Percentiles rank a stretch among this genome's conserved stretches.
Conservation (phyloP, 2,888 invertebrate genomes). For the Sympetrum striolatum region DNA sequence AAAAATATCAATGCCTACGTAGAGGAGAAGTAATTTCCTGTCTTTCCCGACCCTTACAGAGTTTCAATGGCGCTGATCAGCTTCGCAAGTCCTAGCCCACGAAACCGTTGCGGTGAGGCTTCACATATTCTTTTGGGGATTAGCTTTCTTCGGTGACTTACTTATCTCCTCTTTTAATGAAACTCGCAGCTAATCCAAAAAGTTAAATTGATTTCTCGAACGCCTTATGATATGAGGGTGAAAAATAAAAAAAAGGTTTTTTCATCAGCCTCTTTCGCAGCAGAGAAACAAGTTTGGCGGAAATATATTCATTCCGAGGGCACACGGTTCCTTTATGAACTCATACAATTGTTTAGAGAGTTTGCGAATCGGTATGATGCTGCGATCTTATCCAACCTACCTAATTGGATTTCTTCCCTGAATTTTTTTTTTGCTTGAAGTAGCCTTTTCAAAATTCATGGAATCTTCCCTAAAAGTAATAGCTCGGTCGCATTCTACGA, state of each 20-base stretch:
- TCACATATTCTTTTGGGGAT: neutral
- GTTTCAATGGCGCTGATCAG: neutral
- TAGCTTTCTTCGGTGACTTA: neutral
- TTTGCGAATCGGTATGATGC: neutral
- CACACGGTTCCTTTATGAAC: neutral
- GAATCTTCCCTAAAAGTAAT: neutral
- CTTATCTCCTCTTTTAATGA: conserved; percentile 1
- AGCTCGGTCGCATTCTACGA: too few relatives aligned
- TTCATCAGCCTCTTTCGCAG: neutral
- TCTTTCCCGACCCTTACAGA: too few relatives aligned
- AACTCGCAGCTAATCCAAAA: conserved; percentile 6
- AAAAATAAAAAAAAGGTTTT: neutral
- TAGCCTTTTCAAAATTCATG: neutral
- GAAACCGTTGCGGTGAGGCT: neutral
- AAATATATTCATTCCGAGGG: conserved; percentile 4
- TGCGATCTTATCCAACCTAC: neutral
- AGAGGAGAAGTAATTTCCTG: conserved; percentile 13
- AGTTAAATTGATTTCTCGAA: conserved; percentile 37
- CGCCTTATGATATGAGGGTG: neutral
- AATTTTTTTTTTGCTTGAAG: neutral
- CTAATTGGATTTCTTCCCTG: neutral
- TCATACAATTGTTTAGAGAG: neutral
- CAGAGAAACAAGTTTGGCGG: neutral
- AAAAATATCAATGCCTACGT: neutral
- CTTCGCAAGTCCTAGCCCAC: neutral